phyloP scores from a whole-genome alignment of 2,888 invertebrate species.

The Pseudoips prasinana region DNA sequence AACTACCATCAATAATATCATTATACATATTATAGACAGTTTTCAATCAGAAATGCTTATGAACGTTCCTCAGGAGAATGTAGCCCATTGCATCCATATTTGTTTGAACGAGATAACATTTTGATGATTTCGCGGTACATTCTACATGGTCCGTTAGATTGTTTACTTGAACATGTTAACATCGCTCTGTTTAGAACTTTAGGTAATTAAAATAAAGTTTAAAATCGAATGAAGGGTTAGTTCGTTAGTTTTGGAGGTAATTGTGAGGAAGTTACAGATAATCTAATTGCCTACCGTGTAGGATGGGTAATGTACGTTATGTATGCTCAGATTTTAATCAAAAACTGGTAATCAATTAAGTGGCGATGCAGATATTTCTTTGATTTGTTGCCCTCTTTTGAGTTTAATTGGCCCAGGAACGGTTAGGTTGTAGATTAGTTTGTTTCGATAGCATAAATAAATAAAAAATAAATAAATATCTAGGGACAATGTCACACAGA shows the following conservation, averaged over 20 bases:
- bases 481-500: too few species aligned
- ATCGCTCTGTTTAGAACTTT: too few species aligned
- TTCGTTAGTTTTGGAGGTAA: constrained; percentile 4
- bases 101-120: constrained; percentile 37
- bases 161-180: constrained; percentile 27
- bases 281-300: constrained; percentile 23
- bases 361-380: constrained; percentile 2
- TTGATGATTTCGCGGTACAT: constrained; percentile 39
- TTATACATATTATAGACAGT: too few species aligned
- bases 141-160: constrained; percentile 38
- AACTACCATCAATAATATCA: too few species aligned
- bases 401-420: neutral
- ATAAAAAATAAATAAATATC: too few species aligned
- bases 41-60: too few species aligned
- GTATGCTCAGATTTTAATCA: constrained; percentile 17
- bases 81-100: constrained; percentile 25
- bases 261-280: constrained; percentile 21
- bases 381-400: neutral
- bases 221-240: constrained; percentile 1
- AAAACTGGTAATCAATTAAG: constrained; percentile 11
- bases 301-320: constrained; percentile 22
- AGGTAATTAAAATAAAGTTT: constrained; percentile 1
- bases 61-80: constrained; percentile 4
- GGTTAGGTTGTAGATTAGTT: neutral
- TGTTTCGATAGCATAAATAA: too few species aligned